Base-by-base conservation (phyloP, 2,797 vertebrate species). In the Ptychadena robeensis region DNA sequence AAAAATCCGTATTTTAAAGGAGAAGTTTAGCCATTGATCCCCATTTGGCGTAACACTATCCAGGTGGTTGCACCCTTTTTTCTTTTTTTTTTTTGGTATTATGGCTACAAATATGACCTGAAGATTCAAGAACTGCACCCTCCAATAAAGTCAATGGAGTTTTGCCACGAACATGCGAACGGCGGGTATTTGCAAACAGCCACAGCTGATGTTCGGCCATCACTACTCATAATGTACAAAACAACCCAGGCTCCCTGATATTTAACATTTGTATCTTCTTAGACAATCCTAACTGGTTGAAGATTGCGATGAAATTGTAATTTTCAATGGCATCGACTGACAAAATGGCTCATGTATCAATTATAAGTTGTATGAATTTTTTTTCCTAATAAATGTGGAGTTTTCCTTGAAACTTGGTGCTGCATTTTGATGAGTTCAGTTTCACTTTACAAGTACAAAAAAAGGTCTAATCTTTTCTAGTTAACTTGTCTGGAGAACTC, bases 401-500 rank as follows among this genome's bases (percentile, higher is more conserved):
- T 67, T 67, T 65, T 40, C 75, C 30, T 64, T 48, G 48, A 65
- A 53, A 65, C n/a, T 37, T 59, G n/a, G 15, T 28, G 44, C 44
- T 34, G 65, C 22, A 57, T 79, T 79, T 59, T 57, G 44, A 68
- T 79, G 32, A 79, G 40, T 34, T 28, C 8, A 57, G 44, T 68
- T 69, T 68, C 22, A 69, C 76, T 57, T 37, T 37, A 37, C 64
- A 37, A 79, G 76, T 59, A 32, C 44, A 79, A 67, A 53, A 57
- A 53, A 57, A 37, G 66, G 70, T 81, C 71, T 65, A 63, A 67
- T 64, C 59, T 81, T 37, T 66, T 25, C 70, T 74, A 22, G 40
- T 81, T 74, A 66, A 74, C 61, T 73, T 81, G 80, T 67, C 61
- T 27, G 44, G 71, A 73, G 79, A 73, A 32, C 73, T 65, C 61